Evolutionary conservation across 2,113 vertebrate species (phyloP), one percentile per base, ranked within the genome.

Genomic region (Sapayoa aenigma): DNA sequence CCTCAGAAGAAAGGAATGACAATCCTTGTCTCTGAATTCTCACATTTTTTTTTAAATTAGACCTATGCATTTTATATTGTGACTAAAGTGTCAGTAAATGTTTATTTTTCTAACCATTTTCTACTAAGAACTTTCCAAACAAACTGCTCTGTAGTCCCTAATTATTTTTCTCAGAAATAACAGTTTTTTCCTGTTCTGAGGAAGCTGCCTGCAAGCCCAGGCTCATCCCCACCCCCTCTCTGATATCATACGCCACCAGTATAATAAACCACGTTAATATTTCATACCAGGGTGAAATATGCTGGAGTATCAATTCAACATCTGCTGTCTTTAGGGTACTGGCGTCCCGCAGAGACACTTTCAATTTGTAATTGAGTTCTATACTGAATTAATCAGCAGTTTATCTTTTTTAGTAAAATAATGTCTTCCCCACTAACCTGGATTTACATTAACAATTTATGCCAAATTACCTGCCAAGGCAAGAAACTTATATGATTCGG

Each of bases 361-460:
- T 99, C 99, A 98, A 99, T 99, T 98, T 99, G 98, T 99, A 99
- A 99, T 99, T 98, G 98, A 98, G 98, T 98, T 98, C 98, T 98
- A 99, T 98, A 98, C 98, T 99, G 99, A 99, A 99, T 99, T 99
- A 99, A 99, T 99, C 98, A 99, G 98, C 98, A 99, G 98, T 99
- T 99, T 99, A 99, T 99, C 98, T 98, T 98, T 99, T 98, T 98
- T 98, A 99, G 98, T 98, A 98, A 99, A 99, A 98, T 98, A 98
- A 98, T 62, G 93, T 97, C 98, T 98, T 98, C 96, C 97, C 97
- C 96, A 97, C 97, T 98, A 98, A 98, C 98, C 97, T 97, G 98
- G 97, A 98, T 97, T 98, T 98, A 97, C 97, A 98, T 98, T 98
- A 98, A 98, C 97, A 98, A 98, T 98, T 98, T 98, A 98, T 98